A percentile compares a stretch with the other conserved stretches of the same genome.
These are phyloP conservation scores for Pelecanus crispus DNA, from an alignment of 2,113 vertebrate species.

Conservation along the genomic window DNA sequence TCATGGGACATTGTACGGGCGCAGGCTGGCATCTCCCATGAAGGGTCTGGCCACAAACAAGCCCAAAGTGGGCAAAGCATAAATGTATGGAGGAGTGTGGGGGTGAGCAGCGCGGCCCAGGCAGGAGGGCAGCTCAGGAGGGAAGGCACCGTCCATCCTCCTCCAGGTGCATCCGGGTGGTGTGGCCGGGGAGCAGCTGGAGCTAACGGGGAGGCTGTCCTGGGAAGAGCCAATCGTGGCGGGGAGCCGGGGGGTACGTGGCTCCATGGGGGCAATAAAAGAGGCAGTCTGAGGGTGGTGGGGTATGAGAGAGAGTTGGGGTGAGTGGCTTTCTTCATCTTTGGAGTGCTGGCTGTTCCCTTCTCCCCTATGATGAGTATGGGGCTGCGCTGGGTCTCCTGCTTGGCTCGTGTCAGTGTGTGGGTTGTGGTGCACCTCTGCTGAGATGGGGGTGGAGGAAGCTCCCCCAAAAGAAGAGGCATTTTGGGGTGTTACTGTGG, in stretches of 20 bases:
- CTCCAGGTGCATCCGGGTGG: background rate
- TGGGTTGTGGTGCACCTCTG: background rate
- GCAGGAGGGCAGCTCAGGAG: background rate
- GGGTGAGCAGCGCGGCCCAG: background rate
- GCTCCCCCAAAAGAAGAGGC: rapidly evolving
- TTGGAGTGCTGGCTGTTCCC: rapidly evolving
- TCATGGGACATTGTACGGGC: rapidly evolving
- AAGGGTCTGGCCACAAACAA: background rate
- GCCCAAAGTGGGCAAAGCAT: background rate
- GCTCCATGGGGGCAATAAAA: conserved; percentile 20
- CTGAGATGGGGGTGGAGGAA: background rate
- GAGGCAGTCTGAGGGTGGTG: rapidly evolving
- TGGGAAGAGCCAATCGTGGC: background rate
- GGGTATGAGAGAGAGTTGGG: rapidly evolving
- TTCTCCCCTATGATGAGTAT: rapidly evolving
- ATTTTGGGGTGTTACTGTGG: background rate
- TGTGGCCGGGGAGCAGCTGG: background rate
- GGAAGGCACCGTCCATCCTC: background rate
- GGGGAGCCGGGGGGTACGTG: rapidly evolving
- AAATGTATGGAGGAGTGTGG: rapidly evolving
- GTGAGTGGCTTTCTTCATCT: rapidly evolving
- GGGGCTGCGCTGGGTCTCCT: background rate
- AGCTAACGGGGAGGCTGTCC: background rate
- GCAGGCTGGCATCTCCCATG: background rate
- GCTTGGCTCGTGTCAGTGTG: rapidly evolving